Conservation (phyloP, 2,113 vertebrate species). For the Caloenas nicobarica region DNA sequence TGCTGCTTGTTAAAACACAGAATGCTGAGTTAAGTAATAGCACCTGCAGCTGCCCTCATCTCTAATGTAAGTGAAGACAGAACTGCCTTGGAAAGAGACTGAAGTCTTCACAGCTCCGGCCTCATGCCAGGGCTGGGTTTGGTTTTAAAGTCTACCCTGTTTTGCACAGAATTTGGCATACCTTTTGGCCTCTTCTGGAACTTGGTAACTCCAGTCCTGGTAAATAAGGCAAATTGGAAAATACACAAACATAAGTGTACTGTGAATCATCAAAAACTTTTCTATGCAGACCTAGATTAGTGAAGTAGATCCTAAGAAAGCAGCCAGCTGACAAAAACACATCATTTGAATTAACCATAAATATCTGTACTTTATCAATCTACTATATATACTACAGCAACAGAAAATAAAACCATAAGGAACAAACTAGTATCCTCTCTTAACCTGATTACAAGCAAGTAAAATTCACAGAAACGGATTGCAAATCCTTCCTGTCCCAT, state of each 20-base stretch:
- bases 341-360: background rate
- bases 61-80: background rate
- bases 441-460: background rate
- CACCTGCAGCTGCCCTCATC: background rate
- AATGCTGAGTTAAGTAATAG: slow-evolving; percentile 7
- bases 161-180: background rate
- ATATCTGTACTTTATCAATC: background rate
- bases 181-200: background rate
- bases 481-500: background rate
- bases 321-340: background rate
- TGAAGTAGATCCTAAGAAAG: background rate
- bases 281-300: background rate
- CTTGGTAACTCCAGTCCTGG: background rate
- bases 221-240: background rate
- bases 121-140: background rate
- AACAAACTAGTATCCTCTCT: background rate
- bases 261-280: background rate
- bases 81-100: background rate
- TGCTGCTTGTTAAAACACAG: slow-evolving; percentile 8
- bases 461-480: background rate
- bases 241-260: background rate
- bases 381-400: background rate
- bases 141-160: background rate
- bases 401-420: background rate
- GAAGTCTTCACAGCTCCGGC: background rate